Conservation (phyloP, 92 coral and sea anemone species). For the Muricea muricata region DNA sequence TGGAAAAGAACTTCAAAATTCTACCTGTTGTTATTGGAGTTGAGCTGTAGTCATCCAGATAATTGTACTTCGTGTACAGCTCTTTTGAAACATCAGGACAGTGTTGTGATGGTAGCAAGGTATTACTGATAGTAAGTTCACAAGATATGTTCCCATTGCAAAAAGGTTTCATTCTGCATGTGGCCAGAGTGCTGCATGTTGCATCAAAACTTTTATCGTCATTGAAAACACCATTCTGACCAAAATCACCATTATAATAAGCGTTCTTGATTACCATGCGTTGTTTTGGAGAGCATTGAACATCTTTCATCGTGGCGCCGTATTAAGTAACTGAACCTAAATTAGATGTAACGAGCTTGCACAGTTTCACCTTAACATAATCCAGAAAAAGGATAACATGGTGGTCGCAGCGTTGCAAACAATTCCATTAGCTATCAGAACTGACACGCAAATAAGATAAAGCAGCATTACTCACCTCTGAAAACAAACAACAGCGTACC, state of each 20-base stretch:
- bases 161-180: not conserved
- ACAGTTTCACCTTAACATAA: no score
- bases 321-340: not conserved
- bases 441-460: not conserved
- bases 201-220: not conserved
- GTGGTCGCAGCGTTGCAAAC: not conserved
- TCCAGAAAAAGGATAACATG: not conserved
- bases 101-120: not conserved
- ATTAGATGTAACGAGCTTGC: not conserved
- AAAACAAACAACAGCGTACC: not conserved
- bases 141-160: not conserved
- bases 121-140: not conserved
- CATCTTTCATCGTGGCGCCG: not conserved
- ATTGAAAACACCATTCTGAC: not conserved
- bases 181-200: not conserved
- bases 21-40: no score
- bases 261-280: not conserved
- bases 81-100: not conserved
- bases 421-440: no score
- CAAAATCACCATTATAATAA: not conserved
- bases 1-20: no score
- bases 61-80: not conserved
- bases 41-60: not conserved
- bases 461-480: not conserved
- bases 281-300: not conserved